These are phyloP conservation scores for Aplochiton taeniatus DNA, from an alignment of 2,797 vertebrate genomes.

Conservation along the genomic window DNA sequence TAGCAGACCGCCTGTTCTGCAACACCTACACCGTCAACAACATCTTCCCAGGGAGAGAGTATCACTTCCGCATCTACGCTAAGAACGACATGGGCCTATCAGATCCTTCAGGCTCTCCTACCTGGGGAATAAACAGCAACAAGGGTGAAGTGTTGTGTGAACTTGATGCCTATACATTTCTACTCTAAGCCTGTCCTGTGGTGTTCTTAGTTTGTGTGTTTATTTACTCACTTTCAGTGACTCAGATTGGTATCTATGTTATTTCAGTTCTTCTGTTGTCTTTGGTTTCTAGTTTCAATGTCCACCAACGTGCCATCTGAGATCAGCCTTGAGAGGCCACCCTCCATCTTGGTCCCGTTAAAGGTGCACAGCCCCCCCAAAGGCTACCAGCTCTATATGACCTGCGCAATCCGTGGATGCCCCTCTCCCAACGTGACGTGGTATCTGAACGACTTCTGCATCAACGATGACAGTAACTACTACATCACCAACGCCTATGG, in stretches of 20 bases:
- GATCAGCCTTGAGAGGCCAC: constrained; percentile 72
- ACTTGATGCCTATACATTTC: no score
- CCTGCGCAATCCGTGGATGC: constrained; percentile 81
- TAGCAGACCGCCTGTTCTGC: constrained; percentile 77
- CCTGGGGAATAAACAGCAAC: constrained; percentile 76
- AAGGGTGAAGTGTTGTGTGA: constrained; percentile 75
- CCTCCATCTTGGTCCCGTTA: constrained; percentile 82
- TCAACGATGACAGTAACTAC: constrained; percentile 74
- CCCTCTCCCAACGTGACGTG: constrained; percentile 80
- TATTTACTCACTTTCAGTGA: no score
- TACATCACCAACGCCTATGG: constrained; percentile 83
- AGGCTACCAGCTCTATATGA: constrained; percentile 87
- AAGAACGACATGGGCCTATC: constrained; percentile 85
- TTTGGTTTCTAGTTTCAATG: constrained; percentile 45
- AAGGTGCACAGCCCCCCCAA: constrained; percentile 80
- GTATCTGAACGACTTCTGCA: constrained; percentile 81
- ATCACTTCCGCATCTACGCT: constrained; percentile 85
- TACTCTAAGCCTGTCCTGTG: no score
- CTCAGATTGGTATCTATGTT: no score
- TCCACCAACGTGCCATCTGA: constrained; percentile 21
- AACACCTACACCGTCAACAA: constrained; percentile 80
- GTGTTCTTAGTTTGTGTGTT: no score
- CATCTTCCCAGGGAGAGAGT: constrained; percentile 77
- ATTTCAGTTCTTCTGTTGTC: background rate
- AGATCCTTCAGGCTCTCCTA: constrained; percentile 79